Percentiles rank a stretch among this genome's conserved stretches.
These are phyloP conservation scores for Meleagris gallopavo DNA, from an alignment of 2,113 vertebrate genomes.

Conservation along the genomic window DNA sequence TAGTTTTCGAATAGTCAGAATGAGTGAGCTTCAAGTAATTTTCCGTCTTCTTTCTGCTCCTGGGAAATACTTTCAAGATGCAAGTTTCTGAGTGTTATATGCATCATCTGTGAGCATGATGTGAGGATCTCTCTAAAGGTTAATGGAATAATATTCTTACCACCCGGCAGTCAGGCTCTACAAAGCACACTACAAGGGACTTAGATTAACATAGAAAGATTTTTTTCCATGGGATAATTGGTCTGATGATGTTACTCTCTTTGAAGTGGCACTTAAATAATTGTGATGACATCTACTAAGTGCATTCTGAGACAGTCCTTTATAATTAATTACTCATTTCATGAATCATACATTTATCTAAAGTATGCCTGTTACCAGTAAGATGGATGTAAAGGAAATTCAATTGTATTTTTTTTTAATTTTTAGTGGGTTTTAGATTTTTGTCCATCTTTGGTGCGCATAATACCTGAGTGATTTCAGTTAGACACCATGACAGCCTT, in stretches of 20 bases:
- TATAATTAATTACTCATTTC: slow-evolving; percentile 69
- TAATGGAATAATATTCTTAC: neutral
- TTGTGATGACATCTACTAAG: slow-evolving; percentile 59
- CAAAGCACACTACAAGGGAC: neutral
- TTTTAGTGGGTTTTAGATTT: neutral
- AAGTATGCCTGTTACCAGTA: slow-evolving; percentile 20
- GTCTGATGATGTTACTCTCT: slow-evolving; percentile 33
- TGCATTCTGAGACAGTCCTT: slow-evolving; percentile 55
- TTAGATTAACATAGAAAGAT: neutral
- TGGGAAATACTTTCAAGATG: neutral
- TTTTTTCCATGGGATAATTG: slow-evolving; percentile 40
- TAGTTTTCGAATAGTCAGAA: slow-evolving; percentile 16
- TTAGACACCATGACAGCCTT: neutral
- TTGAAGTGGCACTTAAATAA: slow-evolving; percentile 45
- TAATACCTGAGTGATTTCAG: neutral
- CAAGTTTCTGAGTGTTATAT: neutral
- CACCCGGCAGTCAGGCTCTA: neutral
- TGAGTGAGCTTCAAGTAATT: neutral
- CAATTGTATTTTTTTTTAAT: neutral
- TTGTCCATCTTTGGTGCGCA: neutral
- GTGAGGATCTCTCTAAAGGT: neutral
- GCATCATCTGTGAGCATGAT: neutral
- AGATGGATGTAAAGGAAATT: slow-evolving; percentile 26
- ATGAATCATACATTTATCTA: slow-evolving; percentile 46
- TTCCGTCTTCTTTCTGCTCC: neutral